Evolutionary conservation across 2,113 vertebrate species (phyloP), one percentile per base, ranked within the genome.

Genomic region (Hypanus sabinus): DNA sequence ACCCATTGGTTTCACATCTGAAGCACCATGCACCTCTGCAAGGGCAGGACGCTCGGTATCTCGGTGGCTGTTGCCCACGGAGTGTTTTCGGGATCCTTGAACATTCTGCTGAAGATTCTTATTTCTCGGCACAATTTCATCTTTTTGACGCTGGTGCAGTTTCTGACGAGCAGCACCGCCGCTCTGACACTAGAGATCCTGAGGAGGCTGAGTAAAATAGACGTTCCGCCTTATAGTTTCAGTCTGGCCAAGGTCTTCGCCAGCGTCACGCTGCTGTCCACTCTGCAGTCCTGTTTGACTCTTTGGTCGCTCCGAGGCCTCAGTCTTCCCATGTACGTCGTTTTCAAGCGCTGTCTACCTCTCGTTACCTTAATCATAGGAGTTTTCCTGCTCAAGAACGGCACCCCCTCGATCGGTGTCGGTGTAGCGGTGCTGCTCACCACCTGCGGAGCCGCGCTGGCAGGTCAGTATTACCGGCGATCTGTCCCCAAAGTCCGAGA

Each of bases 301-400:
- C 98, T 99, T 16, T 99, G 98, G 98, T 98, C 99, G 0, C 97
- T 99, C 94, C 97, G 97, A 3, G 98, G 98, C 22, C 98, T 99
- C 96, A 99, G 98, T 95, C 97, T 99, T 24, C 99, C 99, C 95
- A 99, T 99, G 98, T 99, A 99, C 94, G 99, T 99, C 46, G 98
- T 99, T 88, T 99, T 99, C 96, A 99, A 99, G 95, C 98, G 99
- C 95, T 99, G 98, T 96, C 96, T 99, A 95, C 99, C 98, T 70
- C 97, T 99, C 95, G 98, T 98, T 96, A 99, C 99, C 12, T 97
- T 99, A 94, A 96, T 97, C 94, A 97, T 99, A 94, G 98, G 98
- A 0, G 98, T 98, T 79, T 97, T 98, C 83, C 97, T 99, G 94
- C 97, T 99, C 95, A 97, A 97, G 96, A 98, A 99, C 94, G 98